These are phyloP conservation scores for Megaustenia siamemsis DNA, from an alignment of 2,888 invertebrate species.

Conservation along the genomic window DNA sequence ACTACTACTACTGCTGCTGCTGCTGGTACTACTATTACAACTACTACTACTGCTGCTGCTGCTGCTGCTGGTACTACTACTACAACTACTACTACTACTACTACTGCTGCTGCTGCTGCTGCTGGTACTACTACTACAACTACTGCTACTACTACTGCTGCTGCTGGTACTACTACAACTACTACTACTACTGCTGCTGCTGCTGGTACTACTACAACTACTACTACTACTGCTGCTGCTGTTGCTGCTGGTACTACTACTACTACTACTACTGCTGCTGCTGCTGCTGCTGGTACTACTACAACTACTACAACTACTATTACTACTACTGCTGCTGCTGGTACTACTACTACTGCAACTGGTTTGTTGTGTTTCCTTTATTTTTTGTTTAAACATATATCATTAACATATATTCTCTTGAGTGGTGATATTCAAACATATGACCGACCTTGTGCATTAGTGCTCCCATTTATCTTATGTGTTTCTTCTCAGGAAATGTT, in stretches of 20 bases:
- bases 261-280: conserved; percentile 15
- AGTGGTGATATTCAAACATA: no score
- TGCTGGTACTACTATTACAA: conserved; percentile 22
- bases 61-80: conserved; percentile 14
- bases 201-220: background rate
- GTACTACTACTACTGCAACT: background rate
- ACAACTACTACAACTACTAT: background rate
- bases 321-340: background rate
- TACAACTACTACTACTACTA: conserved; percentile 15
- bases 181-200: conserved; percentile 16
- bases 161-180: conserved; percentile 11
- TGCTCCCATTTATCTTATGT: no score
- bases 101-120: background rate
- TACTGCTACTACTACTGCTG: conserved; percentile 5
- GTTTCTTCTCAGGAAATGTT: no score
- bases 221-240: background rate
- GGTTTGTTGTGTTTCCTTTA: no score
- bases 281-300: background rate
- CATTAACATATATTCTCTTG: no score
- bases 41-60: conserved; percentile 9
- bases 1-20: background rate
- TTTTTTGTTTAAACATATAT: no score
- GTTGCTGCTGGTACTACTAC: background rate
- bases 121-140: conserved; percentile 3
- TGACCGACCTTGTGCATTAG: no score